Evolutionary conservation across 2,113 vertebrate genomes (phyloP).

Genomic region (Zosterops borbonicus): DNA sequence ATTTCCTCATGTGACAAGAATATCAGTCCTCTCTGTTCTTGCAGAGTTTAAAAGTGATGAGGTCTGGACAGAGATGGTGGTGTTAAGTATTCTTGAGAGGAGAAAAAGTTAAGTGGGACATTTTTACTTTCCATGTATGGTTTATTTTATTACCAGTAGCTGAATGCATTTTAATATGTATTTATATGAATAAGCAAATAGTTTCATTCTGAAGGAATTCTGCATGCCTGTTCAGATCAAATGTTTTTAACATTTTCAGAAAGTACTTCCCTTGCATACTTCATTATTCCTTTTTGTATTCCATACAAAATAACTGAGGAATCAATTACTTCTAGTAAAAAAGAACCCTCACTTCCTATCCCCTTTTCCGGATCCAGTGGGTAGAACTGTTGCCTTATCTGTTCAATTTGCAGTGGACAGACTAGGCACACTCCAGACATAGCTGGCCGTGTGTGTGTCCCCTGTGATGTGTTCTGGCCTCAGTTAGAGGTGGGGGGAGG

Average conservation of each 20-base stretch:
- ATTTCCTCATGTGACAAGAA: background rate
- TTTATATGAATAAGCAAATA: background rate
- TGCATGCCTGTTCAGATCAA: background rate
- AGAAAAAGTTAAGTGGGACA: background rate
- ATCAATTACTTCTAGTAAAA: background rate
- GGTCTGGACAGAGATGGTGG: background rate
- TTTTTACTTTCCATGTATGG: background rate
- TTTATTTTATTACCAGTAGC: background rate
- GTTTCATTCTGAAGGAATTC: background rate
- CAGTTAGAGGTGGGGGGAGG: background rate
- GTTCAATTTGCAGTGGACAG: background rate
- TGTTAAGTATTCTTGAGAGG: background rate
- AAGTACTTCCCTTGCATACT: background rate
- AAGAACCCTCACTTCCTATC: background rate
- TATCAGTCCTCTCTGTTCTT: background rate
- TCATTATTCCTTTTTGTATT: background rate
- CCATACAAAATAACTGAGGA: background rate
- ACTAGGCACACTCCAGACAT: background rate
- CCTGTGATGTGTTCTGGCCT: background rate
- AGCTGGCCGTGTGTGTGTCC: fast-evolving
- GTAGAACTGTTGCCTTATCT: background rate
- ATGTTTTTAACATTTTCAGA: background rate
- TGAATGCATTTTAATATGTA: background rate
- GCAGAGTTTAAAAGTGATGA: background rate
- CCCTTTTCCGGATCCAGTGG: background rate